Base-by-base conservation (phyloP, 2,888 invertebrate species). In the Eupithecia vulgata region DNA sequence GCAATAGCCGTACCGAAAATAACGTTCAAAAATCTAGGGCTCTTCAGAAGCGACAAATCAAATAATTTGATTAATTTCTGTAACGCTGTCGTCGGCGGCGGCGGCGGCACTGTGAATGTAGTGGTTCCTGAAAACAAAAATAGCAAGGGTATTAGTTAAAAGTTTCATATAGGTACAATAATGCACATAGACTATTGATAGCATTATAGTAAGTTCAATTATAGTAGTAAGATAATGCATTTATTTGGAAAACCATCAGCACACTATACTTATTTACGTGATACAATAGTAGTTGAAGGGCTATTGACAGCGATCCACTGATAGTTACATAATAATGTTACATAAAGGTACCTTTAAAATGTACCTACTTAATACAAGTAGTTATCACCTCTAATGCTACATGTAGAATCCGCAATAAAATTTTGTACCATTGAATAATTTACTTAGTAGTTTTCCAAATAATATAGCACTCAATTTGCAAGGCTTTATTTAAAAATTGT, bases 1-100 rank as follows among this genome's bases (percentile, higher is more conserved):
- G 95, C 95, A 35, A 96, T 84, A 0, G 96, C 96, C 73, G 96
- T 94, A 59, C 97, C 97, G 57, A 96, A 89, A 69, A 96, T 95
- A 40, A 97, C 95, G 83, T 96, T 96, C 77, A 96, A 89, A 83
- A 97, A 97, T 5, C 95, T 91, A 0, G 95, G 91, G 84, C 96
- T 96, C 40, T 94, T 93, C 12, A 97, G 85, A 12, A 97, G 88
- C 57, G 96, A 95, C 71, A 97, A 92, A 79, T 96, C 96, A 85
- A 97, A 95, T 42, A 96, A 83, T 66, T 91, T 91, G 71, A 89
- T 90, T 17, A 94, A 73, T 84, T 92, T 92, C 69, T 65, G 85
- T 5, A 90, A 70, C 70, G 89, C 69, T 35, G 82, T 82, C 69
- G 78, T 77, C 35, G 77, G 72, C 17, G 72, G 64, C 1, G 30